Conservation (phyloP, 2,113 vertebrate genomes). For the Ia io region DNA sequence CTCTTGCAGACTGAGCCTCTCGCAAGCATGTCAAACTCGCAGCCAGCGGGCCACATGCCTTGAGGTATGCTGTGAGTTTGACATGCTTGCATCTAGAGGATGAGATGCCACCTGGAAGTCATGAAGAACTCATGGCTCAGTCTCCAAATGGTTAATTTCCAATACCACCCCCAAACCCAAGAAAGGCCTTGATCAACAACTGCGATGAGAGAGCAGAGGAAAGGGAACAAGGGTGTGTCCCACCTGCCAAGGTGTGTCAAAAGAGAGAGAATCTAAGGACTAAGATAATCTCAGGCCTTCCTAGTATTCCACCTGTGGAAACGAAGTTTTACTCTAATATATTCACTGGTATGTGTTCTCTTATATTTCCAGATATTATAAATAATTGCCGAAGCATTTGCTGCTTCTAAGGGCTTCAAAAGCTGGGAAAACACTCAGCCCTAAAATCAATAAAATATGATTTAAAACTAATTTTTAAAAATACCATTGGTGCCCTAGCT, state of each 20-base stretch:
- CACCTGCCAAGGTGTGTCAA: background rate
- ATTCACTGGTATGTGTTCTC: background rate
- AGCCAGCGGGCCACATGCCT: too few relatives aligned
- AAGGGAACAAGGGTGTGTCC: background rate
- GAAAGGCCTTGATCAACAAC: background rate
- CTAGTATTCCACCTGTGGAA: background rate
- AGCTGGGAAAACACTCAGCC: background rate
- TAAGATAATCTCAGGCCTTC: background rate
- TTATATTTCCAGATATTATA: background rate
- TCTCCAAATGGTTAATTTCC: background rate
- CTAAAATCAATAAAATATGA: background rate
- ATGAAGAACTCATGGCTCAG: background rate
- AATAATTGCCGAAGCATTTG: background rate
- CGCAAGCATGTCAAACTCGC: too few relatives aligned
- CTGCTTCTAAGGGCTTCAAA: constrained; percentile 1
- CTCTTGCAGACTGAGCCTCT: background rate
- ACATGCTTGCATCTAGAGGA: background rate
- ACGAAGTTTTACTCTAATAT: background rate
- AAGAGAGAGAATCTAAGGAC: background rate
- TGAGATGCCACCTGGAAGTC: background rate
- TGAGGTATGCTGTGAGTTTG: too few relatives aligned
- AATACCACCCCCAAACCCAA: background rate
- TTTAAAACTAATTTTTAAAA: constrained; percentile 24
- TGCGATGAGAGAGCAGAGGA: background rate
- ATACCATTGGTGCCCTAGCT: background rate